phyloP scores from a whole-genome alignment of 1,140 invertebrate genomes.

The Bombus fervidus region DNA sequence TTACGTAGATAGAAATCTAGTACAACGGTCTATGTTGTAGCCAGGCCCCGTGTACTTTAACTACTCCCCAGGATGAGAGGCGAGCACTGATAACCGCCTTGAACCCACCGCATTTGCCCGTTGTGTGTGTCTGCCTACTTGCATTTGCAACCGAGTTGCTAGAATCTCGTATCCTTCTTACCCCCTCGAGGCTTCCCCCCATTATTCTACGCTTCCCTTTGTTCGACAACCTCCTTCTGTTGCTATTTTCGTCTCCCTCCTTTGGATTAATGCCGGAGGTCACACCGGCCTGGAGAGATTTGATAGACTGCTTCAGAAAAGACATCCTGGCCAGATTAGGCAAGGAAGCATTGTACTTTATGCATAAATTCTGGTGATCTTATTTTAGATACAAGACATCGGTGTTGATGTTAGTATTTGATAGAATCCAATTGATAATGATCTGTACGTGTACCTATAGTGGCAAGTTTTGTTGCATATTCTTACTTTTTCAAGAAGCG shows the following conservation, averaged over 20 bases:
- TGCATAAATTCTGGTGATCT: neutral
- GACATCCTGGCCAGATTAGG: neutral
- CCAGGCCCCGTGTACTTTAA: slow-evolving; percentile 41
- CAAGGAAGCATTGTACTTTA: neutral
- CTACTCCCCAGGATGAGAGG: slow-evolving; percentile 44
- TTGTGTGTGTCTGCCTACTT: slow-evolving; percentile 34
- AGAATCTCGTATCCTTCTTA: slow-evolving; percentile 43
- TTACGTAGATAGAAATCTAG: slow-evolving; percentile 62
- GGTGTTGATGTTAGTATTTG: too few species aligned
- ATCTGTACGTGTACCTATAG: too few species aligned
- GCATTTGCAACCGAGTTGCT: slow-evolving; percentile 36
- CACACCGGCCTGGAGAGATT: neutral
- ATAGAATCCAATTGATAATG: neutral
- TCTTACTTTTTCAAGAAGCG: too few species aligned
- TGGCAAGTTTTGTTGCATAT: too few species aligned
- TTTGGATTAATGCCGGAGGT: neutral
- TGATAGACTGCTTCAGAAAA: neutral
- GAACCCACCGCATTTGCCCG: slow-evolving; percentile 43
- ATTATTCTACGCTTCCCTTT: neutral
- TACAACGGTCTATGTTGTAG: slow-evolving; percentile 59
- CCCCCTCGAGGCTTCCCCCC: slow-evolving; percentile 5
- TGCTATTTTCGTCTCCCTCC: slow-evolving; percentile 3
- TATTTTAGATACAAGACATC: neutral
- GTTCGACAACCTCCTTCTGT: neutral
- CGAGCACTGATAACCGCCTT: slow-evolving; percentile 56